Evolutionary conservation across 2,888 invertebrate genomes (phyloP), one percentile per base, ranked within the genome.

Genomic region (Eristalis intricaria): DNA sequence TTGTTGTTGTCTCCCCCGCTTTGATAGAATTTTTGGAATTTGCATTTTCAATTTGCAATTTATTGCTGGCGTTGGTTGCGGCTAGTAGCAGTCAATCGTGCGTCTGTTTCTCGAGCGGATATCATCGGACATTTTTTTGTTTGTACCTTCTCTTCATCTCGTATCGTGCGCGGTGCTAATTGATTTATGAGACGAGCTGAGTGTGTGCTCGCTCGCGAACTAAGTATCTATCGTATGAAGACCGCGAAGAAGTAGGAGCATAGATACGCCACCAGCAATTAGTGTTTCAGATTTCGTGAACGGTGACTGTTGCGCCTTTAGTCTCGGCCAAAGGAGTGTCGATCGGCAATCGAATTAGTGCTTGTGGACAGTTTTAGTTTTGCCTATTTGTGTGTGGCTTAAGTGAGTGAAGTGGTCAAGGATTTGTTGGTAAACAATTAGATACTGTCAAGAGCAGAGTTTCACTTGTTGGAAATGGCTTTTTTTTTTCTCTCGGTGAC

Each of bases 11-110:
- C 8, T 29, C 40, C 63, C n/a, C 58, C 40, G 56, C 40, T 58
- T 23, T 78, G 61, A 79, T 71, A 85, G 74, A 86, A 78, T 75
- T 86, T 83, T 87, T 79, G 76, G 73, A 87, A 87, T 87, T 84
- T 87, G 75, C 83, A 87, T 73, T 84, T 74, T 80, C 71, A 63
- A 76, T 84, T 83, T 64, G 83, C 83, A 83, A 87, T 69, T 50
- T 70, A 70, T 76, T 77, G 81, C 70, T 74, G 38, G 78, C 50
- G 69, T 58, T 26, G 56, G 63, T 4, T 38, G 32, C 15, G 50
- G 84, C 73, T 19, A 74, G 40, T 68, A 68, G 60, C 19, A 50
- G 50, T 66, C 60, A 64, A 60, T 64, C 63, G 58, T 73, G 68
- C 76, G 63, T 76, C 66, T 58, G 69, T 76, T 84, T 79, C 79